Evolutionary conservation across 2,888 invertebrate genomes (phyloP), one percentile per base, ranked within the genome.

Genomic region (Hydraecia micacea): DNA sequence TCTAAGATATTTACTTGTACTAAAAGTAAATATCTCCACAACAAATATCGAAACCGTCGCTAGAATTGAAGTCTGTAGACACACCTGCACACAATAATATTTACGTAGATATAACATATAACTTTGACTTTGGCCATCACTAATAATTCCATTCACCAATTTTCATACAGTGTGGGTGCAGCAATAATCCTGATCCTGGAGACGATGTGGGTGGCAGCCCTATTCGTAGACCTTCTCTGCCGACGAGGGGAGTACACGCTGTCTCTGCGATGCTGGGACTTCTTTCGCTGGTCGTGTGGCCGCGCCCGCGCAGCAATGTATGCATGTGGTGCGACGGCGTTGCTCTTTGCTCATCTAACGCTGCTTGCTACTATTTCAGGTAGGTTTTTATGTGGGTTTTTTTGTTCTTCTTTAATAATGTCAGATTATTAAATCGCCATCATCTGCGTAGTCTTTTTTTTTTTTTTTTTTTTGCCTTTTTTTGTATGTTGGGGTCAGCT

Each of bases 151-250:
- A 21, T 70, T 36, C 11, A 18, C 11, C 7, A 13, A 15, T 60
- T 36, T 32, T 18, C 11, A 18, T 39, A 5, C 90, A 97, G 97
- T 21, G 93, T 94, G 21, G 96, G 96, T 2, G 95, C 97, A 75
- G 95, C 93, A 1, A 83, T 94, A 66, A 93, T 97, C 8, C 90
- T 97, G n/a, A 85, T 96, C 11, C 84, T 97, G 82, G 97, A 97
- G 90, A 97, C 96, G 49, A 97, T 97, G 97, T 97, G 97, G 97
- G 97, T 96, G 62, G 94, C 92, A 13, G 97, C 96, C 0, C 79
- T 97, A 5, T 97, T 97, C 88, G 95, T 97, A 79, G 97, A 97
- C 90, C 91, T 97, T 36, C 90, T 97, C 15, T 96, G 96, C 74
- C 94, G 97, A 0, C 92, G 96, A 0, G 97, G 97, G 13, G 96